Percentiles rank a stretch among this genome's conserved stretches.
phyloP scores from a whole-genome alignment of 2,888 invertebrate species.

The Trichogramma dendrolimi region DNA sequence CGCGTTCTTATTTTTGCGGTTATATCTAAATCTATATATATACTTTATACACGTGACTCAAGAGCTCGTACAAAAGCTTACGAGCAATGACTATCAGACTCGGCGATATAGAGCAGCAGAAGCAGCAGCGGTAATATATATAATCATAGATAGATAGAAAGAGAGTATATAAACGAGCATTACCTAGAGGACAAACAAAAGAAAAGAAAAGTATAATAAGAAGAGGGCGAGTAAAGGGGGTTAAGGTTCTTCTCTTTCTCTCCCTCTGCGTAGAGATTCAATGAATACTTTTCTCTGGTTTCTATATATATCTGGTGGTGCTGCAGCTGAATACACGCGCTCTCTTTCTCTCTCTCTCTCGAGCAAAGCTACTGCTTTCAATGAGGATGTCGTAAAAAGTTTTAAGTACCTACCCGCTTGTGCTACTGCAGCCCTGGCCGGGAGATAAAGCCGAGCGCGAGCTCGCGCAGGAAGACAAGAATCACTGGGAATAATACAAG shows the following conservation, averaged over 20 bases:
- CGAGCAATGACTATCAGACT: too few relatives aligned
- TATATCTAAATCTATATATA: too few relatives aligned
- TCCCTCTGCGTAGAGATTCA: constrained; percentile 22
- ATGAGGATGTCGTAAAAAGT: constrained; percentile 43
- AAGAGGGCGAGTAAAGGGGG: not conserved
- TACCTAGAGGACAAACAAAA: constrained; percentile 1
- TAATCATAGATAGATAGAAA: not conserved
- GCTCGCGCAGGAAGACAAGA: constrained; percentile 11
- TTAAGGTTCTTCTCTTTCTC: too few relatives aligned
- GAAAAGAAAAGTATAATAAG: constrained; percentile 1
- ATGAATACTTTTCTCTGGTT: constrained; percentile 27
- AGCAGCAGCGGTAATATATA: too few relatives aligned
- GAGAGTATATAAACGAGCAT: not conserved
- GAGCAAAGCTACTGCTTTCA: constrained; percentile 36
- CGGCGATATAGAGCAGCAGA: too few relatives aligned
- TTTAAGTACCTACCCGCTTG: constrained; percentile 35
- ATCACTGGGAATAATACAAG: constrained; percentile 9
- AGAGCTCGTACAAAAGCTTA: too few relatives aligned
- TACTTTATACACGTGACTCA: too few relatives aligned
- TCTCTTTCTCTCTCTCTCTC: not conserved
- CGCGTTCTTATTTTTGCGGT: too few relatives aligned
- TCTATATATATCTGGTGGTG: too few relatives aligned
- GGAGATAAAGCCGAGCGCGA: not conserved
- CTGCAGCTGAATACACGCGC: constrained; percentile 13
- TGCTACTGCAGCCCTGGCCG: not conserved